A percentile compares a stretch with the other conserved stretches of the same genome.
Conservation (phyloP, 2,113 vertebrate species). For the Chelonoidis abingdonii region DNA sequence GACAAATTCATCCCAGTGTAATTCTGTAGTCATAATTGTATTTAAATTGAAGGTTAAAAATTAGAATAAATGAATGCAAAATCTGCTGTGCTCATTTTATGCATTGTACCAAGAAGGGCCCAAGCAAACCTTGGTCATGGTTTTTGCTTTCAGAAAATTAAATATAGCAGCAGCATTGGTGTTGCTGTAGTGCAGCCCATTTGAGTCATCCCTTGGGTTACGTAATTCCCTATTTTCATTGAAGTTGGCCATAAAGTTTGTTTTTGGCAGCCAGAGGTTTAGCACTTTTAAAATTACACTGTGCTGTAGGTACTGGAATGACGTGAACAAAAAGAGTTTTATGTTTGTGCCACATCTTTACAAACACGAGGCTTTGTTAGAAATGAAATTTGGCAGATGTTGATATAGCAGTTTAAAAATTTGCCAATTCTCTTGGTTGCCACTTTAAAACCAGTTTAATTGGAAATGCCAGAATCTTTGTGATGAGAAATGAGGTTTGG, state of each 20-base stretch:
- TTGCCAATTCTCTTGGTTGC: neutral
- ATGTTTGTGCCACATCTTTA: neutral
- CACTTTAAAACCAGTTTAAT: neutral
- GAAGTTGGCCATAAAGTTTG: constrained; percentile 33
- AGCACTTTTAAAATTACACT: neutral
- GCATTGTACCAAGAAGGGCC: neutral
- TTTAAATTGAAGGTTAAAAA: constrained; percentile 2
- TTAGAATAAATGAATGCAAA: constrained; percentile 9
- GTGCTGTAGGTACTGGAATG: neutral
- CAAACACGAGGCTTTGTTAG: neutral
- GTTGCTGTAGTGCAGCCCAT: constrained; percentile 23
- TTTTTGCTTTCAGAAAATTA: constrained; percentile 62
- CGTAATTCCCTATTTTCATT: neutral
- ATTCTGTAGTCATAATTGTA: neutral
- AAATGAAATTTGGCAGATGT: constrained; percentile 18
- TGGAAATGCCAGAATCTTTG: neutral
- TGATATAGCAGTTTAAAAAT: constrained; percentile 13
- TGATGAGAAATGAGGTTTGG: neutral
- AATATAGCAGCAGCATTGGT: constrained; percentile 30
- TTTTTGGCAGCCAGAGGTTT: constrained; percentile 29
- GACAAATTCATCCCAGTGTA: neutral
- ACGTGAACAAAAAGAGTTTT: neutral
- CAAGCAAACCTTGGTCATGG: neutral
- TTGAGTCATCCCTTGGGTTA: constrained; percentile 35
- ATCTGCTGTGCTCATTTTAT: neutral